Percentiles rank a stretch among this genome's conserved stretches.
Evolutionary conservation across 2,113 vertebrate species (phyloP).

Genomic region (Motacilla tschutschensis): DNA sequence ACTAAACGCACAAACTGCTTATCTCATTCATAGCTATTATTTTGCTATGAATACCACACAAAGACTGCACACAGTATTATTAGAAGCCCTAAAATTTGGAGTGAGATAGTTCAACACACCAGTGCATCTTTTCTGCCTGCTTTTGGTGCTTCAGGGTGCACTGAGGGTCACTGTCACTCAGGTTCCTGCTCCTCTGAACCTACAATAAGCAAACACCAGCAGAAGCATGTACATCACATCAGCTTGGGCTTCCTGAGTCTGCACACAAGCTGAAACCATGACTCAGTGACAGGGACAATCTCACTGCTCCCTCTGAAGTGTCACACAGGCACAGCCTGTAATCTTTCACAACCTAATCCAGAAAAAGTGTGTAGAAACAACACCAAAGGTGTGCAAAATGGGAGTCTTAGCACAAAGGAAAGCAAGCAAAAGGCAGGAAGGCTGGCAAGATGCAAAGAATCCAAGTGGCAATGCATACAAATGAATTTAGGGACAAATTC

Average conservation of each 20-base stretch:
- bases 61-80: not conserved
- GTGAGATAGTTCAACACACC: not conserved
- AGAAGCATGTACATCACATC: not conserved
- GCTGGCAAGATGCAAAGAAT: not conserved
- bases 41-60: not conserved
- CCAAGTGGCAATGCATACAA: not conserved
- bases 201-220: not conserved
- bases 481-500: not conserved
- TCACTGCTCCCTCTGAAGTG: not conserved
- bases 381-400: not conserved
- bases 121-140: not conserved
- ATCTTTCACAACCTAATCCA: not conserved
- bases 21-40: not conserved
- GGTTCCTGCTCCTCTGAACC: not conserved
- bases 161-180: not conserved
- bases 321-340: not conserved
- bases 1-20: not conserved
- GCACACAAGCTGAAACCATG: not conserved
- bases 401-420: not conserved
- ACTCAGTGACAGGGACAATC: not conserved
- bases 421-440: not conserved
- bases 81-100: not conserved
- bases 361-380: not conserved
- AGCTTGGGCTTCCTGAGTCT: not conserved
- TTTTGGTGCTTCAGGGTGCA: not conserved